These are phyloP conservation scores for Chrysopilus asiliformis DNA, from an alignment of 2,888 invertebrate species.

Conservation along the genomic window DNA sequence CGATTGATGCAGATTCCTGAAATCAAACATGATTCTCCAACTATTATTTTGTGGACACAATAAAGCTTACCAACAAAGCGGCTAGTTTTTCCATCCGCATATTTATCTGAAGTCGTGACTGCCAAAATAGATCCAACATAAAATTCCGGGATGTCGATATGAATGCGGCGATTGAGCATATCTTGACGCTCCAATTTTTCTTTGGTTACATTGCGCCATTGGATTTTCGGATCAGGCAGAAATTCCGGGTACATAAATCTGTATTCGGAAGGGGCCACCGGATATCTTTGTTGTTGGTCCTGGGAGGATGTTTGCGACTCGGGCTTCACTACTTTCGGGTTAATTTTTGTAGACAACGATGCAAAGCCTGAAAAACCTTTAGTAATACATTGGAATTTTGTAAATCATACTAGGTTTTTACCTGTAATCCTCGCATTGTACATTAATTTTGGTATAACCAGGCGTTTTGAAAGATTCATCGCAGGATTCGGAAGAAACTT, in stretches of 20 bases:
- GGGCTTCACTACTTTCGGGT: too few species aligned
- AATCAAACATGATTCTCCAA: too few species aligned
- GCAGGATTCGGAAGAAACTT: too few species aligned
- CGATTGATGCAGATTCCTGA: conserved; percentile 79
- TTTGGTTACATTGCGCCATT: conserved; percentile 61
- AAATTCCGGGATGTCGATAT: conserved; percentile 90
- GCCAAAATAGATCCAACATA: conserved; percentile 90
- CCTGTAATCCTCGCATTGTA: too few species aligned
- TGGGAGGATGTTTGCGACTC: conserved; percentile 1
- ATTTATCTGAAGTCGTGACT: conserved; percentile 73
- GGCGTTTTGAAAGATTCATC: too few species aligned
- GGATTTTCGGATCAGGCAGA: conserved; percentile 69
- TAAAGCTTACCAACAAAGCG: conserved; percentile 39
- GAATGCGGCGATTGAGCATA: conserved; percentile 64
- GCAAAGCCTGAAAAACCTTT: too few species aligned
- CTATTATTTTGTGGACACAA: conserved; percentile 37
- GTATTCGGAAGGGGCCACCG: conserved; percentile 39
- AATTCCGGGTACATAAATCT: conserved; percentile 81
- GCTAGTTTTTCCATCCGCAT: conserved; percentile 70
- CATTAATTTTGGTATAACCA: too few species aligned
- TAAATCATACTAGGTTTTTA: too few species aligned
- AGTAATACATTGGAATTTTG: too few species aligned
- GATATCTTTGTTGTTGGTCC: conserved; percentile 15
- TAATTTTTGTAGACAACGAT: too few species aligned
- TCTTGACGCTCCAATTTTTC: conserved; percentile 86